These are phyloP conservation scores for Linnaemya tessellans DNA, from an alignment of 2,888 invertebrate genomes.

Conservation along the genomic window DNA sequence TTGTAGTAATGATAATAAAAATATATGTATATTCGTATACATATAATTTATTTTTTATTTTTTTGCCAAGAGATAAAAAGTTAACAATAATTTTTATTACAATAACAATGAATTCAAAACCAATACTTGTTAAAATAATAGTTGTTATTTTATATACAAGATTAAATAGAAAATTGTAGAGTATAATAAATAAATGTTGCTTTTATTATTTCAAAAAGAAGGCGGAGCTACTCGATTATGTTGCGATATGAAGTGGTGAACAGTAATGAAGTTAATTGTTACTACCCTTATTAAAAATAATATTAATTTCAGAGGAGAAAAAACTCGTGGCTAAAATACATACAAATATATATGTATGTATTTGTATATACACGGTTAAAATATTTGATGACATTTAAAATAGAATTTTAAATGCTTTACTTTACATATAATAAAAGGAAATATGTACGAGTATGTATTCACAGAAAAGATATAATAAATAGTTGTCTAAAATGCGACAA, in stretches of 20 bases:
- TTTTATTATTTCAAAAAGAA: not conserved
- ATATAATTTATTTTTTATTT: too few species aligned
- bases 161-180: not conserved
- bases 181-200: not conserved
- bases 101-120: not conserved
- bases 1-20: not conserved
- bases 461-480: not conserved
- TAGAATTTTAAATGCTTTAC: not conserved
- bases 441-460: too few species aligned
- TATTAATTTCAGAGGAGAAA: conserved; percentile 10
- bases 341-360: too few species aligned
- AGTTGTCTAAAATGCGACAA: too few species aligned
- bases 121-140: not conserved
- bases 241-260: not conserved
- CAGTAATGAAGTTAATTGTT: conserved; percentile 23
- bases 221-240: conserved; percentile 26
- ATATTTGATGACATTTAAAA: not conserved
- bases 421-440: not conserved
- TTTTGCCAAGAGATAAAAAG: not conserved
- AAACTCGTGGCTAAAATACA: not conserved
- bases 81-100: not conserved
- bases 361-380: conserved; percentile 28
- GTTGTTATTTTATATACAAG: not conserved
- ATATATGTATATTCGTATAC: too few species aligned
- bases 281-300: conserved; percentile 43